Evolutionary conservation across 2,797 vertebrate species (phyloP), one percentile per base, ranked within the genome.

Genomic region (Denticeps clupeoides): DNA sequence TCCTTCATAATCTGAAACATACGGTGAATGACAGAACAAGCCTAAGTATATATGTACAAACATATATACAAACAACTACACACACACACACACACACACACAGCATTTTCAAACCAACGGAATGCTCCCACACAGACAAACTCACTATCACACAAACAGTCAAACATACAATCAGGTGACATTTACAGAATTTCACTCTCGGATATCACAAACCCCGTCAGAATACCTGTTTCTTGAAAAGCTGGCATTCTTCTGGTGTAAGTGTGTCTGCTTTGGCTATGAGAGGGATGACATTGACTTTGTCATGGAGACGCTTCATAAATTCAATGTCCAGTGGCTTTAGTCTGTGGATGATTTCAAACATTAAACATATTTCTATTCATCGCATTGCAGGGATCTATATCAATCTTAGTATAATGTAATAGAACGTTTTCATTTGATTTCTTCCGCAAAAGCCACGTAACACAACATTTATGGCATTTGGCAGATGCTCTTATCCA

Each of bases 321-420:
- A 87, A 87, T 64, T 87, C 85, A 1, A 87, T 86, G 63, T 87
- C 85, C 64, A 87, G 72, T 1, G 85, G 84, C 66, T 87, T 87
- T 41, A 87, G 62, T 4, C 85, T 87, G 56, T 23, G 5, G 3
- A 3, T 13, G 21, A 38, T 22, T 1, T 5, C 25, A 11, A 16
- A 11, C 2, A 8, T 7, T 16, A 49, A 15, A 26, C n/a, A 26
- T n/a, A n/a, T n/a, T n/a, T n/a, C n/a, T n/a, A n/a, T n/a, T n/a
- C n/a, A n/a, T n/a, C n/a, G n/a, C n/a, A n/a, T n/a, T n/a, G n/a
- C n/a, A n/a, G n/a, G n/a, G n/a, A n/a, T n/a, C n/a, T n/a, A n/a
- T n/a, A n/a, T n/a, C n/a, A n/a, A n/a, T n/a, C n/a, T n/a, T n/a
- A n/a, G n/a, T n/a, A n/a, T n/a, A n/a, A n/a, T n/a, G n/a, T n/a